Conservation (phyloP, 2,113 vertebrate species). For the Ptychochromis oligacanthus region DNA sequence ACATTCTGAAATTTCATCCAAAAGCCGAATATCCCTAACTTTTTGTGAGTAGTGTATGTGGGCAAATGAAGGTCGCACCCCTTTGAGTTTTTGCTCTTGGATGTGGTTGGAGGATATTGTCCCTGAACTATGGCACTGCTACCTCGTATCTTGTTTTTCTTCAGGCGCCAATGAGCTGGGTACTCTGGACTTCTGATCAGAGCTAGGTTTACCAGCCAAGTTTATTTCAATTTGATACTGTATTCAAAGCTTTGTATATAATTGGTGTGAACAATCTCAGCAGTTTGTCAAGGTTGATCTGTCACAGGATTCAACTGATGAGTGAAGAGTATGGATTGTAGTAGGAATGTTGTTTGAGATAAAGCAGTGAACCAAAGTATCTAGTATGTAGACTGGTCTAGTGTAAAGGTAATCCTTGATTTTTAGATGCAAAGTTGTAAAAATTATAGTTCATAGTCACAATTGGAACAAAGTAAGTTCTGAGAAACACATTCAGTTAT, state of each 20-base stretch:
- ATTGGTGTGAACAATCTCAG: neutral
- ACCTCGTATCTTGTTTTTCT: neutral
- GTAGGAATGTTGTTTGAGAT: neutral
- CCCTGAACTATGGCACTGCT: neutral
- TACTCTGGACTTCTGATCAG: neutral
- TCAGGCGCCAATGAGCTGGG: neutral
- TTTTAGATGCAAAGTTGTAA: too few relatives aligned
- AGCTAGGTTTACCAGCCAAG: neutral
- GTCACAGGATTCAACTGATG: neutral
- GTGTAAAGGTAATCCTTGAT: neutral
- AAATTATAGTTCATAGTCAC: too few relatives aligned
- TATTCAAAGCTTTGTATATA: neutral
- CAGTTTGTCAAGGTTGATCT: neutral
- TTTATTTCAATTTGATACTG: slow-evolving; percentile 4
- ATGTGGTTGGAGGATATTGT: neutral
- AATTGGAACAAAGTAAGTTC: neutral
- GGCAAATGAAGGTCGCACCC: neutral
- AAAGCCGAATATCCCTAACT: too few relatives aligned
- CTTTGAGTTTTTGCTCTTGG: neutral
- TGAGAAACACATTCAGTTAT: neutral
- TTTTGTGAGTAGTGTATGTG: too few relatives aligned
- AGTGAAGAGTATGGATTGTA: slow-evolving; percentile 1
- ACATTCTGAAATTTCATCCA: too few relatives aligned
- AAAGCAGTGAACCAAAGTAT: neutral
- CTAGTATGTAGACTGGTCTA: neutral